Evolutionary conservation across 2,888 invertebrate genomes (phyloP), one percentile per base, ranked within the genome.

Genomic region (Trissoscelio sp.): DNA sequence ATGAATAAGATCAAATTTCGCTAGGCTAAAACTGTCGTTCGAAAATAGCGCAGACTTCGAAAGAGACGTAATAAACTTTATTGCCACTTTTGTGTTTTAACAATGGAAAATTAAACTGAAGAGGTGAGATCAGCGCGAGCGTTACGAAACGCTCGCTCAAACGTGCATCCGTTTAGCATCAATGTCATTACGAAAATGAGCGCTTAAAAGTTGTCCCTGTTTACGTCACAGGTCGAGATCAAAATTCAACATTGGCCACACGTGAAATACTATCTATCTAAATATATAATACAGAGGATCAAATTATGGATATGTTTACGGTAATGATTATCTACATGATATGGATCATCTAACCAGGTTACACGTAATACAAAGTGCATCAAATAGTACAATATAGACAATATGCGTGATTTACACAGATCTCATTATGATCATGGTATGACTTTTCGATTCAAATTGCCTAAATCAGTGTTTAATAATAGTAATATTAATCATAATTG

Each of bases 61-160:
- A 48, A 22, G 51, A 67, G 53, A 60, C 48, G 51, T 77, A 51
- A 69, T 51, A 42, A 62, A 31, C 62, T 55, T 70, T 70, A 78
- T 70, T 64, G 64, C 22, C 70, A 62, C 62, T 70, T 78, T 70
- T 57, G 55, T 70, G 78, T 37, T 64, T 46, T 46, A 78, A 78
- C 70, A 78, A 78, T 70, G 34, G 55, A 46, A 64, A 78, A 70
- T 78, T 78, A 64, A 70, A 48, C 48, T 57, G 69, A 78, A 57
- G 70, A 72, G 73, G 79, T 79, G 79, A 79, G 79, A 73, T 79
- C 79, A 79, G 78, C 69, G 14, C 20, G 22, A 55, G 58, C 46
- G 67, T 79, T 79, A 79, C 73, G 79, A 79, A 79, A 79, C 67
- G 67, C 60, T 62, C 67, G 67, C 22, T 73, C 37, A 44, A 79